Evolutionary conservation across 2,113 vertebrate species (phyloP).

Genomic region (Spilogale gracilis): DNA sequence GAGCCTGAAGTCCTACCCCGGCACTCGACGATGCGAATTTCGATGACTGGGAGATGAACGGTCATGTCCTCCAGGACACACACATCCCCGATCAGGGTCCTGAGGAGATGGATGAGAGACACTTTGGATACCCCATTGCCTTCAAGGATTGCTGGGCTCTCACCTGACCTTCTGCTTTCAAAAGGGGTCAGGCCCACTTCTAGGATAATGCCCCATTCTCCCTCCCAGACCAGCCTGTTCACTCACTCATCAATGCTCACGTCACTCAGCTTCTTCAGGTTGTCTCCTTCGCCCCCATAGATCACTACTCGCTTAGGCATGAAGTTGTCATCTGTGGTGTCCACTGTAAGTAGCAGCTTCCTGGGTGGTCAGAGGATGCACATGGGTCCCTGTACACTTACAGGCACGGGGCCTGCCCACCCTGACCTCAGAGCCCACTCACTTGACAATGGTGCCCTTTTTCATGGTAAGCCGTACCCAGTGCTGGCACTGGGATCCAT

Average conservation of each 20-base stretch:
- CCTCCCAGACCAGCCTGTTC: constrained; percentile 77
- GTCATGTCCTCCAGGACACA: constrained; percentile 98
- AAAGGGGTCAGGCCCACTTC: background rate
- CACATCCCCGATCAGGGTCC: constrained; percentile 96
- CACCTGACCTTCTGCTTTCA: constrained; percentile 5
- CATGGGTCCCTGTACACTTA: background rate
- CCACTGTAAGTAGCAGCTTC: constrained; percentile 96
- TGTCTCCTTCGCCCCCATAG: constrained; percentile 95
- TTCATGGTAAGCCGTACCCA: constrained; percentile 99
- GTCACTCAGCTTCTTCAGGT: constrained; percentile 96
- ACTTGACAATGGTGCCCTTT: constrained; percentile 98
- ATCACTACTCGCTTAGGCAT: constrained; percentile 96
- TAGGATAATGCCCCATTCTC: background rate
- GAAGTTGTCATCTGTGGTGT: constrained; percentile 98
- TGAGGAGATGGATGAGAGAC: constrained; percentile 79
- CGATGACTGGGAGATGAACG: constrained; percentile 94
- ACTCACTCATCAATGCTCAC: constrained; percentile 97
- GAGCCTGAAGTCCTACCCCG: constrained; percentile 89
- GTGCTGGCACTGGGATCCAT: constrained; percentile 98
- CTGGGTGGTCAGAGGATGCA: constrained; percentile 80
- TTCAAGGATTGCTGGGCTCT: background rate
- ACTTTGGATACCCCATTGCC: background rate
- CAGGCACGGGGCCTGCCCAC: background rate
- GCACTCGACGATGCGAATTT: constrained; percentile 97
- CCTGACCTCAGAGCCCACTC: constrained; percentile 73